Base-by-base conservation (phyloP, 2,113 vertebrate genomes). In the Python bivittatus region DNA sequence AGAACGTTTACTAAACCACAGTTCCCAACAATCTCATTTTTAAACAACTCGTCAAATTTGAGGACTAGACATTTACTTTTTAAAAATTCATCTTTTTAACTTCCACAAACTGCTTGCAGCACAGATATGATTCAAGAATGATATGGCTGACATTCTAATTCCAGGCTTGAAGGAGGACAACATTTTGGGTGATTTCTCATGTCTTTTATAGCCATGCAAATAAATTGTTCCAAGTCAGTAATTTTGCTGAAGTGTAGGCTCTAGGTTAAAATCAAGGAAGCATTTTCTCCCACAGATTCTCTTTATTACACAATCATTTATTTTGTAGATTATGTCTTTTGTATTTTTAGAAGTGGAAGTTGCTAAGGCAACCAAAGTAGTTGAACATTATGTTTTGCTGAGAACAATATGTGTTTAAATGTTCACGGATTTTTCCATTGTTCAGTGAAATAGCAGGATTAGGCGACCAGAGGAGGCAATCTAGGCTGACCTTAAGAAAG, bases 331-430 rank as follows among this genome's bases (percentile, higher is more conserved):
- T 96, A 95, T 96, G 94, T 94, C 95, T 92, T 95, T 95, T 97
- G 95, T 98, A 98, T 98, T 98, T 98, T 98, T 98, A 98, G 97
- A 96, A 94, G 91, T 95, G 93, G 95, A 95, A 95, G 97, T 98
- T 98, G 96, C 98, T 96, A 97, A 96, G 97, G 97, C 96, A 98
- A 98, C 98, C 95, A 96, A 97, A 95, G 92, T 95, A 96, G 97
- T 96, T 96, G 98, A 98, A 98, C 98, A 98, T 98, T 98, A 97
- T 98, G 97, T 98, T 97, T 97, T 96, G 92, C 94, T 92, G 94
- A 97, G 97, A 97, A 98, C 97, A 98, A 98, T 97, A 95, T 93
- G 61, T 96, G 96, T 96, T 98, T 97, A 97, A 98, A 97, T 97
- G 98, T 97, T 97, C 97, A 96, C 96, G 96, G 97, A 95, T 96